Percentiles rank a stretch among this genome's conserved stretches.
Evolutionary conservation across 2,888 invertebrate genomes (phyloP).

Genomic region (Chymomyza caudatula): DNA sequence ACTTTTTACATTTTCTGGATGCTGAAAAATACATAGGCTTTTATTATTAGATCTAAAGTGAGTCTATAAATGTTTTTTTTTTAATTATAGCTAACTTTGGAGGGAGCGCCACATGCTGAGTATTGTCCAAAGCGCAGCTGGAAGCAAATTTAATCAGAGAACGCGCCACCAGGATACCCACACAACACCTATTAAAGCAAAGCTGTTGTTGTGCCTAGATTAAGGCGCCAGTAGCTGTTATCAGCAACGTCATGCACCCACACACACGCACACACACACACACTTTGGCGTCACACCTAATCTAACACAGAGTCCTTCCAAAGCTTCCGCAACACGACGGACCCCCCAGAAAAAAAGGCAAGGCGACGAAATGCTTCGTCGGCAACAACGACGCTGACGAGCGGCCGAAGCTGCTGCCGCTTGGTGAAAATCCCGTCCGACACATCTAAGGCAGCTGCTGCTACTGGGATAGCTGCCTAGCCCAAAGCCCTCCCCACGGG

Average conservation of each 20-base stretch:
- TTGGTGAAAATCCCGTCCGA: conserved; percentile 53
- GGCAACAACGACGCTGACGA: conserved; percentile 1
- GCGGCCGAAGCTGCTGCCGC: conserved; percentile 7
- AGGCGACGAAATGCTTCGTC: not conserved
- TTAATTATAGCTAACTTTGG: too few species aligned
- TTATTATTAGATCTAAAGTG: too few species aligned
- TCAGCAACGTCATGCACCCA: not conserved
- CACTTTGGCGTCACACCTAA: conserved; percentile 22
- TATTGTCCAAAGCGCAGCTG: too few species aligned
- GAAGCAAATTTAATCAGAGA: too few species aligned
- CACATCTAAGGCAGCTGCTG: conserved; percentile 52
- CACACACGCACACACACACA: conserved; percentile 18
- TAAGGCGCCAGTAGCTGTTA: not conserved
- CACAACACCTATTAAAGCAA: not conserved
- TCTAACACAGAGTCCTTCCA: conserved; percentile 59
- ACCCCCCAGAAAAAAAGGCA: conserved; percentile 19
- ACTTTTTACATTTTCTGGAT: not conserved
- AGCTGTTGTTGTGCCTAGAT: not conserved
- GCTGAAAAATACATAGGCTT: not conserved
- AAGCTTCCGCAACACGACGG: conserved; percentile 42
- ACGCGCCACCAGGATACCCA: not conserved
- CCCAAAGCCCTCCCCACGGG: not conserved
- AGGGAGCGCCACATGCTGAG: too few species aligned
- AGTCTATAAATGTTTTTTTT: not conserved
- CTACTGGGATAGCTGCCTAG: not conserved